Conservation (phyloP, 2,888 invertebrate genomes). For the Colostygia pectinataria region DNA sequence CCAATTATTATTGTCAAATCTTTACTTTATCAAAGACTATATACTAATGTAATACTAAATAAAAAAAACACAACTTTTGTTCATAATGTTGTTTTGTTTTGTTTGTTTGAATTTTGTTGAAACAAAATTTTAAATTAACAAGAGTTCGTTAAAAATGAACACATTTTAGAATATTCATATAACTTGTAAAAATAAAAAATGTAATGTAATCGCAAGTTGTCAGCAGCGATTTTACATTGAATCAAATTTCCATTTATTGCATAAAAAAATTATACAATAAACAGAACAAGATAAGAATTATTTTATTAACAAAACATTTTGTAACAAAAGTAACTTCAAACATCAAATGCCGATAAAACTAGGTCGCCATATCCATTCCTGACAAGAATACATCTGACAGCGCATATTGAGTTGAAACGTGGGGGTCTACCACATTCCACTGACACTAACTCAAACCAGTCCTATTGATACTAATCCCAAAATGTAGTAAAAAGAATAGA, state of each 20-base stretch:
- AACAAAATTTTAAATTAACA: too few relatives aligned
- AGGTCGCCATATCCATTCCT: conserved; percentile 67
- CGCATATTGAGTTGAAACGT: conserved; percentile 52
- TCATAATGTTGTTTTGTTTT: too few relatives aligned
- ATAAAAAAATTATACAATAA: conserved; percentile 32
- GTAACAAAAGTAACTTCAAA: conserved; percentile 61
- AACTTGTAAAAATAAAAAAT: conserved; percentile 70
- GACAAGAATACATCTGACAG: conserved; percentile 61
- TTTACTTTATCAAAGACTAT: conserved; percentile 15
- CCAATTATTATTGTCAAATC: too few relatives aligned
- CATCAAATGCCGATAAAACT: conserved; percentile 62
- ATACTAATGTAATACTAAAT: too few relatives aligned
- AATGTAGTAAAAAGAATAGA: conserved; percentile 42
- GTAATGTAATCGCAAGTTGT: conserved; percentile 76
- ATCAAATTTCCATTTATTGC: conserved; percentile 16
- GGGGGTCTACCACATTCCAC: conserved; percentile 26
- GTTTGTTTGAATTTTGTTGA: too few relatives aligned
- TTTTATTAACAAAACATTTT: conserved; percentile 60
- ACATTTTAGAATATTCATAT: conserved; percentile 37
- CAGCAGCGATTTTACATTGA: conserved; percentile 42
- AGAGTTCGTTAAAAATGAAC: conserved; percentile 10
- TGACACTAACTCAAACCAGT: conserved; percentile 69
- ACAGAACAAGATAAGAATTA: conserved; percentile 36
- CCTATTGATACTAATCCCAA: conserved; percentile 73
- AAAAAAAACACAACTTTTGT: too few relatives aligned